A percentile compares a stretch with the other conserved stretches of the same genome.
These are phyloP conservation scores for Entelurus aequoreus DNA, from an alignment of 2,113 vertebrate genomes.

Conservation along the genomic window DNA sequence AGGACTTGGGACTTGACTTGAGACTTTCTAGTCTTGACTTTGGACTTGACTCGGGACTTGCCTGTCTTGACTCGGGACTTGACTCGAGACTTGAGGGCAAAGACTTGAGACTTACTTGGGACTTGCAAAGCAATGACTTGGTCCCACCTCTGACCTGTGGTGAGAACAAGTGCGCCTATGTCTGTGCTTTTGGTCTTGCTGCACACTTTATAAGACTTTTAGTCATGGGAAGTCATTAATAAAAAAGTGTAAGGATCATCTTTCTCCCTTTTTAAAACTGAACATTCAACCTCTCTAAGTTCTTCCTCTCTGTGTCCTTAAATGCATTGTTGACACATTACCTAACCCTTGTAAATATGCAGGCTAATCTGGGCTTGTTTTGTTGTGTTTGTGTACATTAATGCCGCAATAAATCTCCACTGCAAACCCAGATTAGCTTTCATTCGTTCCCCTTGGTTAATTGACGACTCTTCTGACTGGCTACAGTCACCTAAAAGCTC, in stretches of 20 bases:
- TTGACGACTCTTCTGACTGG: slow-evolving; percentile 62
- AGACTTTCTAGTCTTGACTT: too few relatives aligned
- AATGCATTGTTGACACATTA: slow-evolving; percentile 32
- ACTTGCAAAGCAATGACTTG: too few relatives aligned
- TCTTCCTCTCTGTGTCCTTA: slow-evolving; percentile 15
- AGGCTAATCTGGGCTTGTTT: slow-evolving; percentile 64
- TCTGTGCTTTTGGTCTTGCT: too few relatives aligned
- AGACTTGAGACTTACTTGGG: too few relatives aligned
- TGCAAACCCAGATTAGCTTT: slow-evolving; percentile 48
- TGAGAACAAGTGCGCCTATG: too few relatives aligned
- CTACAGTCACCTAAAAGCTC: slow-evolving; percentile 29
- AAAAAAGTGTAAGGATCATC: neutral
- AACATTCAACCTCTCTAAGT: neutral
- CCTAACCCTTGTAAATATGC: slow-evolving; percentile 53
- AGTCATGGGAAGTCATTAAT: too few relatives aligned
- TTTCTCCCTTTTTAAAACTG: slow-evolving; percentile 8
- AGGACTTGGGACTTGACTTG: too few relatives aligned
- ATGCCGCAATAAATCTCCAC: slow-evolving; percentile 57
- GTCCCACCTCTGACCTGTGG: too few relatives aligned
- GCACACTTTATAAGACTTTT: too few relatives aligned
- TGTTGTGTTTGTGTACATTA: slow-evolving; percentile 61
- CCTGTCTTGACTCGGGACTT: too few relatives aligned
- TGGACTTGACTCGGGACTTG: too few relatives aligned
- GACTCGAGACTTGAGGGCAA: too few relatives aligned
- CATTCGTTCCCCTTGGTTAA: slow-evolving; percentile 53